Conservation (phyloP, 2,113 vertebrate species). For the Argyrosomus japonicus region DNA sequence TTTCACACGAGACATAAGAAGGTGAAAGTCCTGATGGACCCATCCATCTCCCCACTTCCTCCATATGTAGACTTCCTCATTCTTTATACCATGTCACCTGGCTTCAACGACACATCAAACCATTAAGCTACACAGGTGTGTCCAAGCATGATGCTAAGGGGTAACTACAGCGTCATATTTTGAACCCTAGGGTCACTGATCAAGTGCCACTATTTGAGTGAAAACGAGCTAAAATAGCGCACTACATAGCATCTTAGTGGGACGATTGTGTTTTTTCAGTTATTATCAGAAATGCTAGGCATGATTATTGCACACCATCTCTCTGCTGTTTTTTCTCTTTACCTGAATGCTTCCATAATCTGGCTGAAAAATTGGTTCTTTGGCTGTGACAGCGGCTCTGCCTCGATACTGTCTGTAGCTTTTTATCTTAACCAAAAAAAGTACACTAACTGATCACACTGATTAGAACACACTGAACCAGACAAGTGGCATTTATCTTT, state of each 20-base stretch:
- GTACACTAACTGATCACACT: neutral
- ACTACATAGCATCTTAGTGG: neutral
- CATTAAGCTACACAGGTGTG: too few relatives aligned
- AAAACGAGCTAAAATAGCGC: too few relatives aligned
- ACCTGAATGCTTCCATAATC: neutral
- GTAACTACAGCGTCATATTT: too few relatives aligned
- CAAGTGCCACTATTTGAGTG: too few relatives aligned
- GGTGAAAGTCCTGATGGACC: too few relatives aligned
- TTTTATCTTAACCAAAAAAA: neutral
- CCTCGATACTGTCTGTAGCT: neutral
- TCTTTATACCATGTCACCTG: too few relatives aligned
- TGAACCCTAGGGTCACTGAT: too few relatives aligned
- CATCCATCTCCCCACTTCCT: too few relatives aligned
- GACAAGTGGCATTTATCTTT: neutral
- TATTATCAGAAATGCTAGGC: neutral
- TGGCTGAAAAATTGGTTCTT: neutral
- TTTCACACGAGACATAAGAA: too few relatives aligned
- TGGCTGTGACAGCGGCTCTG: neutral
- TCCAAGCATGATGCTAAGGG: too few relatives aligned
- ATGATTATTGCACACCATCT: neutral
- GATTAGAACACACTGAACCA: constrained; percentile 1
- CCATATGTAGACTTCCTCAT: too few relatives aligned
- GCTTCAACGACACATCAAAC: too few relatives aligned
- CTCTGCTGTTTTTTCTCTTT: neutral
- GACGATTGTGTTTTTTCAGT: neutral